These are phyloP conservation scores for Drosophila pseudotalamancana DNA, from an alignment of 2,888 invertebrate genomes.

Conservation along the genomic window DNA sequence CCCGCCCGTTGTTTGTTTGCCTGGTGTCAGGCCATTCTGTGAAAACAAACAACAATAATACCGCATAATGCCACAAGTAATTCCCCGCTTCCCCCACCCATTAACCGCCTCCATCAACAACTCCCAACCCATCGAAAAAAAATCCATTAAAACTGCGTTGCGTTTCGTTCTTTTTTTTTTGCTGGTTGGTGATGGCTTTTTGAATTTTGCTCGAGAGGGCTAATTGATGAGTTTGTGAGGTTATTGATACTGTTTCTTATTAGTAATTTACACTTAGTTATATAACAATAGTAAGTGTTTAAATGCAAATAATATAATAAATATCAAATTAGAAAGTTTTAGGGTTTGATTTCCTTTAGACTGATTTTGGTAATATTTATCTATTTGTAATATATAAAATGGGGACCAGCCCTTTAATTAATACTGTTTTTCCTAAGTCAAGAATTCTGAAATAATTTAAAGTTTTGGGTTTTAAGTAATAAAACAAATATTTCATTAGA, in stretches of 20 bases:
- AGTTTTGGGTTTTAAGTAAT: too few species aligned
- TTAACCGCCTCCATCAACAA: not conserved
- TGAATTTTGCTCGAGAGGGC: conserved; percentile 21
- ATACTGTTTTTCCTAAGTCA: too few species aligned
- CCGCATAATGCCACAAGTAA: conserved; percentile 62
- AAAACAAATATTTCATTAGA: too few species aligned
- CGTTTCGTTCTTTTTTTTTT: conserved; percentile 36
- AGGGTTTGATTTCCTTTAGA: too few species aligned
- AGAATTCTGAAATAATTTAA: too few species aligned
- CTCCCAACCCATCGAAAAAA: conserved; percentile 54
- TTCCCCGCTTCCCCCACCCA: not conserved
- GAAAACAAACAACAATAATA: conserved; percentile 77
- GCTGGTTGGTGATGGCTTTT: conserved; percentile 35
- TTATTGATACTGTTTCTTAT: not conserved
- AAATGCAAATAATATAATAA: too few species aligned
- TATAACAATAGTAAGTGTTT: too few species aligned
- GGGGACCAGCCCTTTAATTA: too few species aligned
- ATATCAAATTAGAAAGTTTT: too few species aligned
- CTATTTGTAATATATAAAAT: too few species aligned
- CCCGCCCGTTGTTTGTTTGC: conserved; percentile 53
- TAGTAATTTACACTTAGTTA: not conserved
- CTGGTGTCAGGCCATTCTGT: conserved; percentile 61
- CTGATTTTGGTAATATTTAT: too few species aligned
- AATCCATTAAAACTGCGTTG: conserved; percentile 77
- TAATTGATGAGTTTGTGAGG: conserved; percentile 9